These are phyloP conservation scores for Parambassis ranga DNA, from an alignment of 2,797 vertebrate genomes.

Conservation along the genomic window DNA sequence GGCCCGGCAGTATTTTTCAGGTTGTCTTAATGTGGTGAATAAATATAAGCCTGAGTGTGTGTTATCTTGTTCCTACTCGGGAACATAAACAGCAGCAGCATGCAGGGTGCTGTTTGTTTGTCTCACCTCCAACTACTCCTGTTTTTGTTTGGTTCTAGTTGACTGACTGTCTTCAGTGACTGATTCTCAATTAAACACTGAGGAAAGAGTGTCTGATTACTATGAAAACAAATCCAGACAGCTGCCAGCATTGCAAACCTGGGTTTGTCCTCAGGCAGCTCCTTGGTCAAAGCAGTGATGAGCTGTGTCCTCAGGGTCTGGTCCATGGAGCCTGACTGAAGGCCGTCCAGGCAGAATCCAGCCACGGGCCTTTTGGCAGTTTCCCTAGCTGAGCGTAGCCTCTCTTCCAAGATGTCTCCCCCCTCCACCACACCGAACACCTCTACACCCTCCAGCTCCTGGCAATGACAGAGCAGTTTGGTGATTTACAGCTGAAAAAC, in stretches of 20 bases:
- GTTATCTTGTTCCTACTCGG: neutral
- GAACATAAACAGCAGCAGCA: slow-evolving; percentile 1
- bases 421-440: slow-evolving; percentile 95
- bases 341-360: slow-evolving; percentile 93
- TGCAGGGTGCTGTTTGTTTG: neutral
- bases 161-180: neutral
- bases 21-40: neutral
- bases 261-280: slow-evolving; percentile 93
- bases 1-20: neutral
- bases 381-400: slow-evolving; percentile 90
- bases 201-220: neutral
- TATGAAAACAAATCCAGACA: neutral
- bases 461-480: slow-evolving; percentile 21
- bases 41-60: neutral
- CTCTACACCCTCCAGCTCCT: slow-evolving; percentile 86
- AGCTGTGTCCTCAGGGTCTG: slow-evolving; percentile 84
- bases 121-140: neutral
- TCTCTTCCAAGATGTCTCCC: slow-evolving; percentile 90
- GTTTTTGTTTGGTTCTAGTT: neutral
- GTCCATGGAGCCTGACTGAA: slow-evolving; percentile 82
- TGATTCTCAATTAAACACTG: neutral
- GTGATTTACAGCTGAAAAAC: slow-evolving; percentile 1
- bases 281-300: slow-evolving; percentile 84
- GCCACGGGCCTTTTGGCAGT: slow-evolving; percentile 93
- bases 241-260: slow-evolving; percentile 73